Evolutionary conservation across 2,113 vertebrate species (phyloP), one percentile per base, ranked within the genome.

Genomic region (Alethe diademata): DNA sequence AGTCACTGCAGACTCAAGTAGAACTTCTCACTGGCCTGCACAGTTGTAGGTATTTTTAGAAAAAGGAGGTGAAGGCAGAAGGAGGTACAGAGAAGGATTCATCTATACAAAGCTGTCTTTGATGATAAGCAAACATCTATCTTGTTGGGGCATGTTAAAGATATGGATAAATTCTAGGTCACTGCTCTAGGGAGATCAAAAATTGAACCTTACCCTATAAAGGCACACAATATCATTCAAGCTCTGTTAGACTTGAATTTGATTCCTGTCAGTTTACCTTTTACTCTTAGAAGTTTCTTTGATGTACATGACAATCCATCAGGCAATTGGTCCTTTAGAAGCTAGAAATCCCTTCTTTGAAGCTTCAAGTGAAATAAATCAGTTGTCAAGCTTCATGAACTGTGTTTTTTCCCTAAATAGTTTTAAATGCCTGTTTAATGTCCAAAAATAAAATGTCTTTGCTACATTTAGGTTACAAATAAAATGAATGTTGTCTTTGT

Each of bases 191-290:
- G 76, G 89, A 93, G 92, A 96, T 86, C 47, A 95, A 94, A 95
- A 95, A 90, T 89, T 93, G 76, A 95, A 80, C 78, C 47, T 78
- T 90, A 90, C 66, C 31, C 62, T 78, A 84, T 66, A 75, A 93
- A 93, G 81, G 62, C 36, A 86, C 65, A 95, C 35, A 66, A 57
- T 73, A 96, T 88, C 80, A 73, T 88, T 92, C 67, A 81, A 82
- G 45, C 18, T 74, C 60, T 66, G 48, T 75, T 74, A 89, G 65
- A 87, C 66, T 67, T 84, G 71, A 90, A 90, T 92, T 96, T 85
- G 80, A 95, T 94, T 96, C 72, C 88, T 95, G 94, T 95, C 93
- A 94, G 82, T 93, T 96, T 95, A 96, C 93, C 93, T 89, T 95
- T 88, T 93, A 73, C 76, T 91, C 92, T 75, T 75, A 45, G 14